Percentiles rank a stretch among this genome's conserved stretches.
Evolutionary conservation across 2,797 vertebrate genomes (phyloP).

Genomic region (Cynopterus sphinx): DNA sequence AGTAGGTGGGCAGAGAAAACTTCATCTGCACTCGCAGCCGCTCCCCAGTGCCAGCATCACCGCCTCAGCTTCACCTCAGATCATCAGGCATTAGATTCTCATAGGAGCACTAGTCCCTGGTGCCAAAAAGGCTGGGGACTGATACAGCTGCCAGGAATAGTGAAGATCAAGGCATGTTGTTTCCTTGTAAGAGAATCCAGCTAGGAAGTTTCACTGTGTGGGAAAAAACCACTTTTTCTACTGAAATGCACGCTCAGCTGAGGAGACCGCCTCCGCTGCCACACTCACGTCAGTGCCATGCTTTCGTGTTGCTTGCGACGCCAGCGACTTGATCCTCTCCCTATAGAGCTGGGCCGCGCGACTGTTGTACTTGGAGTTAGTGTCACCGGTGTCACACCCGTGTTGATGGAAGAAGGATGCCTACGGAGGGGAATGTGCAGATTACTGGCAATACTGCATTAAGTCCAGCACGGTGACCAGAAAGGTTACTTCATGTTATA

Average conservation of each 20-base stretch:
- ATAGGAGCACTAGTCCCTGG: too few species aligned
- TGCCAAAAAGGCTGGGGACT: too few species aligned
- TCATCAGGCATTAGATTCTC: too few species aligned
- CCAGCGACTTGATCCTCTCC: conserved; percentile 92
- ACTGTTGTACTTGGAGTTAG: conserved; percentile 96
- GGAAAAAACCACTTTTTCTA: not conserved
- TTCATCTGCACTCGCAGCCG: too few species aligned
- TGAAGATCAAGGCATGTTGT: not conserved
- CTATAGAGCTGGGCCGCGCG: conserved; percentile 93
- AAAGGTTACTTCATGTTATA: accelerated
- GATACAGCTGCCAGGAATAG: too few species aligned
- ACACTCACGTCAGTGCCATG: conserved; percentile 93
- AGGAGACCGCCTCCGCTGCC: accelerated
- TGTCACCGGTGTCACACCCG: conserved; percentile 89
- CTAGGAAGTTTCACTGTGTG: not conserved
- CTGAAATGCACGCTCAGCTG: accelerated
- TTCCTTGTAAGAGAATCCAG: not conserved
- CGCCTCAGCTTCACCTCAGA: too few species aligned
- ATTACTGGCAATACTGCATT: accelerated
- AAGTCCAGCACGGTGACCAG: accelerated
- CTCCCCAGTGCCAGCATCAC: too few species aligned
- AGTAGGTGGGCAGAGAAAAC: too few species aligned
- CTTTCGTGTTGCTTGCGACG: conserved; percentile 91
- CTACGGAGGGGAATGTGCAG: conserved; percentile 75
- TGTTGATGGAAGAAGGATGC: conserved; percentile 93